These are phyloP conservation scores for Lymantria monacha DNA, from an alignment of 2,888 invertebrate genomes.

Conservation along the genomic window DNA sequence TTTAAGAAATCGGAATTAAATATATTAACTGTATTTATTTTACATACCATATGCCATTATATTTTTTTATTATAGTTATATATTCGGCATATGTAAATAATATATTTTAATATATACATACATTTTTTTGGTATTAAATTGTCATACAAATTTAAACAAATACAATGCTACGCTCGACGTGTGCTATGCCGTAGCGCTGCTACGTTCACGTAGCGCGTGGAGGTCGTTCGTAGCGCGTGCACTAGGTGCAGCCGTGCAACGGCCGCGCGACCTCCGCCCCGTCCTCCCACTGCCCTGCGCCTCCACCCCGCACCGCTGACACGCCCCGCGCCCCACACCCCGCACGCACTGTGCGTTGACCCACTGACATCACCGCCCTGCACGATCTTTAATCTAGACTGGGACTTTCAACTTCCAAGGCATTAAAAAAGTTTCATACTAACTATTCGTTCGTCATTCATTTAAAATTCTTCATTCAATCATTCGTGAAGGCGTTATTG, in stretches of 20 bases:
- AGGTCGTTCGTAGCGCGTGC: constrained; percentile 58
- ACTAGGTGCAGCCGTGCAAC: constrained; percentile 75
- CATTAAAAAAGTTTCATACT: constrained; percentile 31
- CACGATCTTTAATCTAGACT: constrained; percentile 77
- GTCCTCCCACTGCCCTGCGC: constrained; percentile 19
- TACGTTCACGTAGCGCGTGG: constrained; percentile 53
- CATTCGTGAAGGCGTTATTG: background rate
- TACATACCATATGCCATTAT: constrained; percentile 33
- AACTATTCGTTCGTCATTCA: constrained; percentile 19
- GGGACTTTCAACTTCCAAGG: constrained; percentile 48
- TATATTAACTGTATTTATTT: background rate
- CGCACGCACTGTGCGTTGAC: constrained; percentile 79
- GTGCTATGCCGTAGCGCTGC: constrained; percentile 49
- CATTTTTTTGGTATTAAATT: background rate
- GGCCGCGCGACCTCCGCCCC: constrained; percentile 53
- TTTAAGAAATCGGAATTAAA: too few species aligned
- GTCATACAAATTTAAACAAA: background rate
- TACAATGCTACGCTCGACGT: constrained; percentile 30
- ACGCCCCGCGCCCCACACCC: constrained; percentile 27
- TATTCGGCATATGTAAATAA: background rate
- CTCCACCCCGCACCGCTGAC: constrained; percentile 21
- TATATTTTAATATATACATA: background rate
- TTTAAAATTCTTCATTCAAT: constrained; percentile 18
- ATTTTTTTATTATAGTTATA: constrained; percentile 13
- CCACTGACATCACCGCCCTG: constrained; percentile 76